Evolutionary conservation across 2,113 vertebrate genomes (phyloP), one percentile per base, ranked within the genome.

Genomic region (Anoplopoma fimbria): DNA sequence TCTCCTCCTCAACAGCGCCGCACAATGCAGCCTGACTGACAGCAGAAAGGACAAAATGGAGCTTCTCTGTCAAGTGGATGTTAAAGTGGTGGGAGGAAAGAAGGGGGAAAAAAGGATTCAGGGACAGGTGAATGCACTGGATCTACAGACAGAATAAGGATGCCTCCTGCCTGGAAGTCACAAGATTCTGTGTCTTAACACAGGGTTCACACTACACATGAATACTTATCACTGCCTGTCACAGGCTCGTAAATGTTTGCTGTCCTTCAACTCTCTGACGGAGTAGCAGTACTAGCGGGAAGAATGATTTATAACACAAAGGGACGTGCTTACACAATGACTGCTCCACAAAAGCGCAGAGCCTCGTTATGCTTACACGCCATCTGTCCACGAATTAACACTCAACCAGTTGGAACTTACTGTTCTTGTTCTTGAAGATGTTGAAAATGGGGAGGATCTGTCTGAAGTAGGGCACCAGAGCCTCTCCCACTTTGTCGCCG

Each of bases 401-500:
- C 57, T 45, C 29, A 40, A 53, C 61, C 65, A 29, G 51, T 69
- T 71, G 27, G 74, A 53, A 96, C 97, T 97, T 92, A 99, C 98
- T 94, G 79, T 98, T 97, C 95, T 96, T 94, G 85, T 97, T 96
- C 95, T 99, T 99, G 91, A 99, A 99, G 94, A 99, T 96, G 96
- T 96, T 99, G 90, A 99, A 90, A 86, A 99, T 93, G 33, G 97
- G 97, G 21, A 99, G 97, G 92, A 99, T 97, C 90, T 99, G 97
- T 0, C 97, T 95, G 93, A 97, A 98, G 93, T 99, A 99, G 9
- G 97, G 97, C 84, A 99, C 97, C 91, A 99, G 85, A 2, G 97
- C 96, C 81, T 96, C 94, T 1, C 98, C 98, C 88, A 97, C 97
- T 95, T 93, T 95, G 40, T 98, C 97, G 6, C 95, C 96, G 4